phyloP scores from a whole-genome alignment of 1,140 invertebrate species.

The Drosophila biarmipes region DNA sequence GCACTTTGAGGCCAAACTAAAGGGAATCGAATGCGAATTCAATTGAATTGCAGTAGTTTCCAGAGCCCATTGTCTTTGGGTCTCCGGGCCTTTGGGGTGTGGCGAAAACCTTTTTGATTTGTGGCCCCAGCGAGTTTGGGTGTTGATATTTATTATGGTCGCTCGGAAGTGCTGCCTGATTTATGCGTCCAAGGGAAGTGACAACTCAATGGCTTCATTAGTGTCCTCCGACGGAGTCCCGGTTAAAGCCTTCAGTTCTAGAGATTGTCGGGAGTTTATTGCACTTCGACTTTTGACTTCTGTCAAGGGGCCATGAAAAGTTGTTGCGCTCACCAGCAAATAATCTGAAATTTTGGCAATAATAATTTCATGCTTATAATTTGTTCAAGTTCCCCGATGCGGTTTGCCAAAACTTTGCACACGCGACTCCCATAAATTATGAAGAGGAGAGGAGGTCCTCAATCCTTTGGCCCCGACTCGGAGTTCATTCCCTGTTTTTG shows the following conservation, averaged over 20 bases:
- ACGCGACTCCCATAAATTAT: conserved; percentile 68
- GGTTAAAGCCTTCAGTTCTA: background rate
- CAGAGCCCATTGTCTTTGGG: conserved; percentile 57
- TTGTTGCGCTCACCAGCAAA: conserved; percentile 37
- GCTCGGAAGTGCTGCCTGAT: conserved; percentile 55
- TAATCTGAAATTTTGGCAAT: conserved; percentile 53
- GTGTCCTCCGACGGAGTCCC: conserved; percentile 26
- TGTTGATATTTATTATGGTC: conserved; percentile 70
- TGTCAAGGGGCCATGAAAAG: conserved; percentile 38
- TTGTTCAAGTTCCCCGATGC: conserved; percentile 16
- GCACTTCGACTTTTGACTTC: conserved; percentile 81
- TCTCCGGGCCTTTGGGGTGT: conserved; percentile 40
- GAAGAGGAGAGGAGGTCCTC: conserved; percentile 21
- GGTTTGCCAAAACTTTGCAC: conserved; percentile 49
- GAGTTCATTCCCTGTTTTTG: conserved; percentile 28
- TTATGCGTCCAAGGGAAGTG: conserved; percentile 69
- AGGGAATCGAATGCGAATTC: conserved; percentile 23
- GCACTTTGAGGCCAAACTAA: conserved; percentile 43
- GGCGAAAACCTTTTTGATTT: conserved; percentile 68
- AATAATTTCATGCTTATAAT: conserved; percentile 53
- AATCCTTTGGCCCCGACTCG: conserved; percentile 34
- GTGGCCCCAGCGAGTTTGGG: conserved; percentile 32
- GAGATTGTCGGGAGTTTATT: conserved; percentile 55
- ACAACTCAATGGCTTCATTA: conserved; percentile 82
- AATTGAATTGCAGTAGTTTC: conserved; percentile 61